Evolutionary conservation across 2,113 vertebrate species (phyloP).

Genomic region (Crocuta crocuta): DNA sequence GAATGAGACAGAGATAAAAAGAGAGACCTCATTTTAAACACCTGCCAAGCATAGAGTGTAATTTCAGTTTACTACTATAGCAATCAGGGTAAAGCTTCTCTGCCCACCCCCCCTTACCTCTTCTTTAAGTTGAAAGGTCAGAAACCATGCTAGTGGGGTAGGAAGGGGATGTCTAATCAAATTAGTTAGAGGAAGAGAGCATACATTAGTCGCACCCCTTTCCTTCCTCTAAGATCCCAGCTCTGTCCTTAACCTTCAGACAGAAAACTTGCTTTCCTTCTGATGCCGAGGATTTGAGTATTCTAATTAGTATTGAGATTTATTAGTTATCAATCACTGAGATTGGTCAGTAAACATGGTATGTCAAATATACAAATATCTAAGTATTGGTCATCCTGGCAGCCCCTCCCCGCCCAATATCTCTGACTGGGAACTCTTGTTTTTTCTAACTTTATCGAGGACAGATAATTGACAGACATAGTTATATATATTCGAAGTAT

Average conservation of each 20-base stretch:
- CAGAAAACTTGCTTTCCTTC: not conserved
- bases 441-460: not conserved
- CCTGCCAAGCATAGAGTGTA: not conserved
- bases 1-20: not conserved
- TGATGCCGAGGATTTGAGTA: not conserved
- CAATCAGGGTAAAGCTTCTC: not conserved
- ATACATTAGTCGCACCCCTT: not conserved
- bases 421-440: not conserved
- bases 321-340: not conserved
- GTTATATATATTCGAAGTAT: not conserved
- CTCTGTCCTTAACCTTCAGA: not conserved
- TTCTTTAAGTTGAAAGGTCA: not conserved
- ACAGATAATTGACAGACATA: not conserved
- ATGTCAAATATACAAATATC: not conserved
- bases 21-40: not conserved
- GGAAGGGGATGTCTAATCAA: not conserved
- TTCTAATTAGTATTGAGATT: not conserved
- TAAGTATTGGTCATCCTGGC: not conserved
- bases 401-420: not conserved
- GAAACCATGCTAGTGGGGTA: not conserved
- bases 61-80: not conserved
- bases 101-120: not conserved
- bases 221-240: not conserved
- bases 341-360: not conserved
- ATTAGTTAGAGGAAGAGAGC: not conserved